phyloP scores from a whole-genome alignment of 2,888 invertebrate genomes.

The Tholera decimalis region DNA sequence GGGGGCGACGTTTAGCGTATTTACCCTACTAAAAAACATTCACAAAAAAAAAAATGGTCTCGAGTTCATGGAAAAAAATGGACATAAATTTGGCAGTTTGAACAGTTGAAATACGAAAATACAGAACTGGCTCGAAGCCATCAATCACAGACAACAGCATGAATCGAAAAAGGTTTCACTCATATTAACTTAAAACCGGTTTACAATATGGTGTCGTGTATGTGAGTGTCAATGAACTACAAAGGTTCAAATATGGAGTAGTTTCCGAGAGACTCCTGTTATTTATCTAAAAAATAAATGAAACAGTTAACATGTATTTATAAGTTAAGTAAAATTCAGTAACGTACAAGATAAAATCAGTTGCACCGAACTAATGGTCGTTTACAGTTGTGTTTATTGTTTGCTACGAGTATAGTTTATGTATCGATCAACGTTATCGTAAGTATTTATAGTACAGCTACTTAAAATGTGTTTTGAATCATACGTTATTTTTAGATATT shows the following conservation, averaged over 20 bases:
- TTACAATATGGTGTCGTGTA: background rate
- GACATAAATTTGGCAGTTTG: conserved; percentile 32
- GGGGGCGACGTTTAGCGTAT: too few relatives aligned
- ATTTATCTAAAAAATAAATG: background rate
- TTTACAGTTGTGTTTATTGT: conserved; percentile 7
- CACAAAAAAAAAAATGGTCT: conserved; percentile 14
- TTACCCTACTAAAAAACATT: too few relatives aligned
- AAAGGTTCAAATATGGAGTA: too few relatives aligned
- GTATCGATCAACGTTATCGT: conserved; percentile 8
- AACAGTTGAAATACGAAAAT: conserved; percentile 29
- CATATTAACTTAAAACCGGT: conserved; percentile 9
- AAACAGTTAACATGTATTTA: background rate
- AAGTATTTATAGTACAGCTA: conserved; percentile 15
- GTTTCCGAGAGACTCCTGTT: background rate
- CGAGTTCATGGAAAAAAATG: conserved; percentile 10
- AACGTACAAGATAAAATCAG: conserved; percentile 7
- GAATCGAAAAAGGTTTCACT: conserved; percentile 13
- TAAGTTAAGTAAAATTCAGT: background rate
- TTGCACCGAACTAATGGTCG: background rate
- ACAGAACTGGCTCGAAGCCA: conserved; percentile 5
- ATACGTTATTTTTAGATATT: conserved; percentile 4
- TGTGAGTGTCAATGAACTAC: background rate
- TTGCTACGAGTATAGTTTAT: too few relatives aligned
- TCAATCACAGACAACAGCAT: conserved; percentile 34
- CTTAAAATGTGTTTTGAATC: background rate